Base-by-base conservation (phyloP, 2,888 invertebrate genomes). In the Dryadula phaetusa region DNA sequence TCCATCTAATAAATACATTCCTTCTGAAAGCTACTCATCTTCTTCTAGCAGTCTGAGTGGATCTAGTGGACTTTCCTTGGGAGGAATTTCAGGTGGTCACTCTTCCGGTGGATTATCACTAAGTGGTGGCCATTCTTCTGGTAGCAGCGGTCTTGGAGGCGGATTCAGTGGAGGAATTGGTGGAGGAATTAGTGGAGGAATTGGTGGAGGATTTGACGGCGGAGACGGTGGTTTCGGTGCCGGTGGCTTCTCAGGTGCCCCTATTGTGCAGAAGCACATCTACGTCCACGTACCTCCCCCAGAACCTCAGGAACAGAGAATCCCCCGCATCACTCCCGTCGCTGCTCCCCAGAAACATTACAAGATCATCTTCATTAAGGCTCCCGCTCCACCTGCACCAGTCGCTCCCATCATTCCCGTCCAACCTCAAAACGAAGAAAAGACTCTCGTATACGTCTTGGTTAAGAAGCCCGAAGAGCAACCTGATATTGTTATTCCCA, bases 321-420 rank as follows among this genome's bases (percentile, higher is more conserved):
- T 94, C 62, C 93, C 94, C 72, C 94, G 95, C 77, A 94, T 96
- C 76, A 88, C 91, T 5, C 93, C 94, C 18, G 92, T 95, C 0
- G 95, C 95, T 58, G 95, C 96, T 74, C 94, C 97, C 54, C 97
- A 97, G 88, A 97, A 97, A 81, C 97, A 97, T 88, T 97, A 97
- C 94, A 97, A 97, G 85, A 97, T 97, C 86, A 97, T 97, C 92
- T 97, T 97, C 94, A 97, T 97, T 90, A 97, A 97, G 94, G 97
- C 97, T 65, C 97, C 97, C 79, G 95, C 97, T 77, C 95, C 96
- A 70, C 97, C 97, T 70, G 95, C 96, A 70, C 97, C 97, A 69
- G 95, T 96, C 72, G 96, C 95, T 0, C 97, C 97, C 73, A 94
- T 96, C 72, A 96, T 97, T 74, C 97, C 97, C 34, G 86, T 95